Conservation (phyloP, 2,797 vertebrate species). For the Rousettus madagascariensis region DNA sequence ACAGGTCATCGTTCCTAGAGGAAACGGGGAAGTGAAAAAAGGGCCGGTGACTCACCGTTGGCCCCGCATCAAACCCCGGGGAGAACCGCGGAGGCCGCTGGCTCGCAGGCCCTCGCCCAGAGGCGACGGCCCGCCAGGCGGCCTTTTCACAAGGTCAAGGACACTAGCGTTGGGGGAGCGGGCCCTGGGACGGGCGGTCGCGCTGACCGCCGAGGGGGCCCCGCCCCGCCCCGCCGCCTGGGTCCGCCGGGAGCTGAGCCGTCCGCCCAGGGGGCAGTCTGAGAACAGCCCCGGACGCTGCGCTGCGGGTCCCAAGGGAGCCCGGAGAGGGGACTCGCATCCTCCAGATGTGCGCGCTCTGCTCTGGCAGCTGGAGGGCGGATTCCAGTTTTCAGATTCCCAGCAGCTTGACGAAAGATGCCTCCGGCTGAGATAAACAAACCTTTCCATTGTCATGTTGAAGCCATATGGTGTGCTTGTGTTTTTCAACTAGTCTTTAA, state of each 20-base stretch:
- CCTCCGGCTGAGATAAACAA: slow-evolving; percentile 74
- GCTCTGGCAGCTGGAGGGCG: slow-evolving; percentile 34
- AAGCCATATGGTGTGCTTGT: slow-evolving; percentile 62
- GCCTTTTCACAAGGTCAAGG: not conserved
- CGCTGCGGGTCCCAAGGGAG: not conserved
- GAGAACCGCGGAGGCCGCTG: slow-evolving; percentile 50
- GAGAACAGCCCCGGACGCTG: not conserved
- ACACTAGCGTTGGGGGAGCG: not conserved
- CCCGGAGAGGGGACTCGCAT: slow-evolving; percentile 47
- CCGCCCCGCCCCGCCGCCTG: fast-evolving
- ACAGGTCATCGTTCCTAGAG: slow-evolving; percentile 68
- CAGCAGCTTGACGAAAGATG: slow-evolving; percentile 70
- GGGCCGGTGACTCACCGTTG: slow-evolving; percentile 67
- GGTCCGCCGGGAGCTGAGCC: not conserved
- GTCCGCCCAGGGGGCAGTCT: slow-evolving; percentile 6
- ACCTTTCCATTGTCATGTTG: slow-evolving; percentile 73
- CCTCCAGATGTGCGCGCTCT: slow-evolving; percentile 56
- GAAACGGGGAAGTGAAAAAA: slow-evolving; percentile 45
- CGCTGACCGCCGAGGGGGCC: not conserved
- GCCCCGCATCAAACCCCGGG: slow-evolving; percentile 61
- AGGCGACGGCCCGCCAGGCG: slow-evolving; percentile 33
- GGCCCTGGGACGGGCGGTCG: not conserved
- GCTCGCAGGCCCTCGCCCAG: slow-evolving; percentile 40
- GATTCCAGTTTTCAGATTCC: slow-evolving; percentile 49
- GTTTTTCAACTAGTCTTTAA: slow-evolving; percentile 41